Evolutionary conservation across 2,113 vertebrate species (phyloP).

Genomic region (Anseranas semipalmata): DNA sequence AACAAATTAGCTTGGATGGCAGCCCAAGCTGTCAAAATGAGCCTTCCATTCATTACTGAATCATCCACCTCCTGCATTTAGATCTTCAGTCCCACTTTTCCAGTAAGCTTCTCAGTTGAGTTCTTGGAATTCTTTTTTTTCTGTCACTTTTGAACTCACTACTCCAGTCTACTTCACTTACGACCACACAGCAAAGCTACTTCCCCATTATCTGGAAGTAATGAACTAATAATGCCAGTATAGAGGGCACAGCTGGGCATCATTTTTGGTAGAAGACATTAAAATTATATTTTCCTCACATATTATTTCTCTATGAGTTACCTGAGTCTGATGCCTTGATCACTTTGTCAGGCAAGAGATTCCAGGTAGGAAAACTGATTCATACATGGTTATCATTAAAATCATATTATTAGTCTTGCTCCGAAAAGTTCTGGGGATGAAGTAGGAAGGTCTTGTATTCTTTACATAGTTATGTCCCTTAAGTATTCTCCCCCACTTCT

Average conservation of each 20-base stretch:
- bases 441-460: slow-evolving; percentile 24
- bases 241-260: slow-evolving; percentile 40
- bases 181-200: slow-evolving; percentile 44
- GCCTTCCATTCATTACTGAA: slow-evolving; percentile 65
- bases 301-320: slow-evolving; percentile 6
- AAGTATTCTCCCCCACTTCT: background rate
- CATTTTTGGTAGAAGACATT: slow-evolving; percentile 31
- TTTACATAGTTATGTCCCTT: background rate
- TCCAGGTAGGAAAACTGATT: background rate
- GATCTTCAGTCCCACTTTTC: slow-evolving; percentile 49
- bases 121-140: slow-evolving; percentile 16
- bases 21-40: slow-evolving; percentile 69
- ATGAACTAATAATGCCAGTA: slow-evolving; percentile 16
- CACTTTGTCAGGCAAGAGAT: slow-evolving; percentile 7
- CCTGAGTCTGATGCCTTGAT: slow-evolving; percentile 20
- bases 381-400: slow-evolving; percentile 30
- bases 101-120: slow-evolving; percentile 49
- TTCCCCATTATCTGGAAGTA: slow-evolving; percentile 61
- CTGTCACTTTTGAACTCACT: slow-evolving; percentile 49
- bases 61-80: slow-evolving; percentile 55
- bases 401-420: slow-evolving; percentile 3
- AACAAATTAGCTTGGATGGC: slow-evolving; percentile 73
- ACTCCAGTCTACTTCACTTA: slow-evolving; percentile 47
- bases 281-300: slow-evolving; percentile 5
- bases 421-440: slow-evolving; percentile 14